These are phyloP conservation scores for Pogonognathellus flavescens DNA, from an alignment of 1,140 invertebrate genomes.

Conservation along the genomic window DNA sequence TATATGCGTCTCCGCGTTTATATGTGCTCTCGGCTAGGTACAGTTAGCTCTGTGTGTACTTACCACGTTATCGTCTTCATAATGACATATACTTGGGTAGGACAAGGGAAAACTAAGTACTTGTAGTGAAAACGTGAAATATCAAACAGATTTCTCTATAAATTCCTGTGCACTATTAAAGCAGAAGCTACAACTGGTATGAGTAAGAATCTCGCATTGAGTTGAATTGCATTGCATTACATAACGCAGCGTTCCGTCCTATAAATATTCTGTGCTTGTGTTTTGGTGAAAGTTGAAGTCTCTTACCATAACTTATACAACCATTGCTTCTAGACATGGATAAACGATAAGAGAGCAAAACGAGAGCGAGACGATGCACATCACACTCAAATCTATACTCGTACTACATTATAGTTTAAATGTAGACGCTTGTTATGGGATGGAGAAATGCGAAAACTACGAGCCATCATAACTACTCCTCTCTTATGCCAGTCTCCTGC, in stretches of 20 bases:
- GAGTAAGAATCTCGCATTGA: neutral
- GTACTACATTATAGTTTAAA: neutral
- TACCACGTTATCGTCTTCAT: conserved; percentile 10
- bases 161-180: conserved; percentile 16
- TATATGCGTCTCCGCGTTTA: no score
- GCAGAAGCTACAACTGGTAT: neutral
- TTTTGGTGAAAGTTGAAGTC: conserved; percentile 33
- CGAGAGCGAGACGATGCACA: neutral
- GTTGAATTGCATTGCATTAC: conserved; percentile 33
- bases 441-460: neutral
- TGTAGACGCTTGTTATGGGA: neutral
- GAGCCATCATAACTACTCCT: no score
- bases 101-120: neutral
- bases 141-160: conserved; percentile 20
- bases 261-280: conserved; percentile 22
- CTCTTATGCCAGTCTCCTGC: no score
- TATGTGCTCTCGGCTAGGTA: neutral
- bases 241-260: neutral
- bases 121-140: neutral
- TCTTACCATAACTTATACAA: conserved; percentile 27
- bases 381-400: conserved; percentile 1
- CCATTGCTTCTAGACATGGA: conserved; percentile 11
- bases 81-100: conserved; percentile 7
- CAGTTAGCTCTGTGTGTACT: neutral
- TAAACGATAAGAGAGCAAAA: conserved; percentile 2